These are phyloP conservation scores for Falcunculus frontatus DNA, from an alignment of 2,113 vertebrate genomes.

Conservation along the genomic window DNA sequence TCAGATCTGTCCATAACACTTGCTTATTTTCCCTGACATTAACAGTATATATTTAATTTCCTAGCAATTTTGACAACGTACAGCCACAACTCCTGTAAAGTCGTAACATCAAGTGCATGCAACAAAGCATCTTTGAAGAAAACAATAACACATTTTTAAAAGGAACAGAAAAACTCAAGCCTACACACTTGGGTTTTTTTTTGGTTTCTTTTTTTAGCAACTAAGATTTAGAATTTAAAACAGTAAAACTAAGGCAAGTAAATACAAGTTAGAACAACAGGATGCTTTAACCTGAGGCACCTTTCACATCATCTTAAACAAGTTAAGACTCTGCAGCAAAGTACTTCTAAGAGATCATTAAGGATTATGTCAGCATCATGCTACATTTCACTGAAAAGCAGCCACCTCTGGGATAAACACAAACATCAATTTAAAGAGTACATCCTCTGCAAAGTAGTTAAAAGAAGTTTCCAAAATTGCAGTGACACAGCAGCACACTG, in stretches of 20 bases:
- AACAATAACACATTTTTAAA: neutral
- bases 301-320: neutral
- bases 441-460: neutral
- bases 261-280: neutral
- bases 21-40: neutral
- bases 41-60: neutral
- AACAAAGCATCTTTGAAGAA: neutral
- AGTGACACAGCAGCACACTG: neutral
- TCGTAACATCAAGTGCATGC: neutral
- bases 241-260: neutral
- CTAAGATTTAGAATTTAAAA: neutral
- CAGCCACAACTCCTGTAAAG: neutral
- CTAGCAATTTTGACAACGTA: neutral
- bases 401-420: neutral
- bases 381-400: neutral
- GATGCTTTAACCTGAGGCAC: neutral
- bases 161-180: neutral
- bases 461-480: neutral
- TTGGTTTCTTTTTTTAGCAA: neutral
- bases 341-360: neutral
- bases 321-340: neutral
- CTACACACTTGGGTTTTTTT: neutral
- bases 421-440: neutral
- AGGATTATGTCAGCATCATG: neutral
- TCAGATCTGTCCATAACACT: neutral